phyloP scores from a whole-genome alignment of 2,113 vertebrate species.

The Nansenia antarctica region DNA sequence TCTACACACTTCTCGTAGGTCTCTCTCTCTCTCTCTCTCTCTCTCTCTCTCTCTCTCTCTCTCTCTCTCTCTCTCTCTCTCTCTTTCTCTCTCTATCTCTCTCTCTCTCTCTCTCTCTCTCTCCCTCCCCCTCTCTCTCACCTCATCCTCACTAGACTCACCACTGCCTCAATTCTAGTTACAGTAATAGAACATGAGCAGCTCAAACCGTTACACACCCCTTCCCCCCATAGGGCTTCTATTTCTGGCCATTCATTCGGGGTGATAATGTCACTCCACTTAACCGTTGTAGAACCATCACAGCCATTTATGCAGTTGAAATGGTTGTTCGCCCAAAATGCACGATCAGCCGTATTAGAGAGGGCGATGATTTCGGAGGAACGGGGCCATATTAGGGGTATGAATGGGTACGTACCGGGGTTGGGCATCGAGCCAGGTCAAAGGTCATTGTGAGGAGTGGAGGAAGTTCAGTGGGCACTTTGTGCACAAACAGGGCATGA shows the following conservation, averaged over 20 bases:
- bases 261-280: background rate
- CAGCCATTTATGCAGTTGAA: background rate
- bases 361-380: constrained; percentile 5
- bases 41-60: no score
- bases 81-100: background rate
- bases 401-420: constrained; percentile 13
- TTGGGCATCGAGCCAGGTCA: constrained; percentile 22
- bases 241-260: constrained; percentile 20
- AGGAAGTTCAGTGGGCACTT: constrained; percentile 52
- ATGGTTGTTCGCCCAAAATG: no score
- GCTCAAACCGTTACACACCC: background rate
- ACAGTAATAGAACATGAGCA: constrained; percentile 13
- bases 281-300: background rate
- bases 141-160: no score
- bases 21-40: constrained; percentile 20
- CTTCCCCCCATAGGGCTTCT: background rate
- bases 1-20: constrained; percentile 24
- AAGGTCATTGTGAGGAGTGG: constrained; percentile 30
- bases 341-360: background rate
- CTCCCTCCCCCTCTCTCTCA: no score
- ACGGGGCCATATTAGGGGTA: no score
- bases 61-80: constrained; percentile 25
- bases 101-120: background rate
- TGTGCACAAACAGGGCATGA: constrained; percentile 54
- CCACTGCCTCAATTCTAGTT: background rate